Conservation (phyloP, 2,113 vertebrate genomes). For the Plectropomus leopardus region DNA sequence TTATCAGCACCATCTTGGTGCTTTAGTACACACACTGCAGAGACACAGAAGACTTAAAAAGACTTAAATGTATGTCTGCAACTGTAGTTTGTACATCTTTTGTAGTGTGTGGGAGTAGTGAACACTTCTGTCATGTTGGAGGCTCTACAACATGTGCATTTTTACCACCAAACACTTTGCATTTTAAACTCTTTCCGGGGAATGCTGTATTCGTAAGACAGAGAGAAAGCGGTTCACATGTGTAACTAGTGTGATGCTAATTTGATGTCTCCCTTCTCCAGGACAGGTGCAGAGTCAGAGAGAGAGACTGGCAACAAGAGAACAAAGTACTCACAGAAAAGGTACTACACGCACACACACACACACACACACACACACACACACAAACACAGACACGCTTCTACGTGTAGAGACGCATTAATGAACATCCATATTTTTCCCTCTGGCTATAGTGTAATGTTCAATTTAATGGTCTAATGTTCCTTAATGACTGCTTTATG, state of each 20-base stretch:
- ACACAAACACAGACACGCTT: slow-evolving; percentile 43
- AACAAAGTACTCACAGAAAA: slow-evolving; percentile 57
- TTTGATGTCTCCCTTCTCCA: slow-evolving; percentile 51
- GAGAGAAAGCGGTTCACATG: slow-evolving; percentile 38
- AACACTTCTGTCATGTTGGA: slow-evolving; percentile 25
- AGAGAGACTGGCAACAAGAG: slow-evolving; percentile 42
- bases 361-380: slow-evolving; percentile 44
- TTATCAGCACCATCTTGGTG: neutral
- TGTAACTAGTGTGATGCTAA: slow-evolving; percentile 60
- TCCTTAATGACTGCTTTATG: slow-evolving; percentile 75
- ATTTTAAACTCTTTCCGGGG: slow-evolving; percentile 52
- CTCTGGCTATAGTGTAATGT: slow-evolving; percentile 72
- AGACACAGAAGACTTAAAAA: neutral
- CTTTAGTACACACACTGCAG: slow-evolving; percentile 15
- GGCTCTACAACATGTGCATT: neutral
- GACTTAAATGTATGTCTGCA: slow-evolving; percentile 1
- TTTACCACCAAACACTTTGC: slow-evolving; percentile 38
- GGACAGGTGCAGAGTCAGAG: slow-evolving; percentile 63
- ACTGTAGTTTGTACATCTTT: slow-evolving; percentile 21
- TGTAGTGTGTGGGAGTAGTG: slow-evolving; percentile 39
- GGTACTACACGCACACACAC: slow-evolving; percentile 55
- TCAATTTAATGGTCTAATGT: slow-evolving; percentile 80
- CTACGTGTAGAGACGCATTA: slow-evolving; percentile 53
- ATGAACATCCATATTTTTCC: slow-evolving; percentile 67
- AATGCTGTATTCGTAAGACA: slow-evolving; percentile 20